A percentile compares a stretch with the other conserved stretches of the same genome.
Conservation (phyloP, 1,140 invertebrate genomes). For the Drosophila bocki region DNA sequence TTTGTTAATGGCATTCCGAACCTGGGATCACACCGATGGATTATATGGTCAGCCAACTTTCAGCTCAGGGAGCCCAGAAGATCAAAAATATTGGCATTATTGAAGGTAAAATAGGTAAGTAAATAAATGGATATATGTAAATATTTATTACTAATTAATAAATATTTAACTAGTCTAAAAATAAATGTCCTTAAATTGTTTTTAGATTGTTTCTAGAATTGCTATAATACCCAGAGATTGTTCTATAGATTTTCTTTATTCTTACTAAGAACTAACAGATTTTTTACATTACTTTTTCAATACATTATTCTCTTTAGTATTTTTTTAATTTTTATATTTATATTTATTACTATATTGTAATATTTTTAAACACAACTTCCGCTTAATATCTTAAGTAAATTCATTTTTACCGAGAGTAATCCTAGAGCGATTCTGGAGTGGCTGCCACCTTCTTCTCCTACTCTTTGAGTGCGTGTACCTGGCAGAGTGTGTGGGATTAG, state of each 20-base stretch:
- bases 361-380: too few relatives aligned
- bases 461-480: constrained; percentile 9
- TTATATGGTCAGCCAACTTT: constrained; percentile 17
- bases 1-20: constrained; percentile 42
- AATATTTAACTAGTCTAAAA: neutral
- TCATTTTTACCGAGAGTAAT: neutral
- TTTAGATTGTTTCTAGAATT: too few relatives aligned
- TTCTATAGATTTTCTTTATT: too few relatives aligned
- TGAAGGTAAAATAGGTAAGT: too few relatives aligned
- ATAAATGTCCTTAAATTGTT: neutral
- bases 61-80: neutral
- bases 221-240: too few relatives aligned
- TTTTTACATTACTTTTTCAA: too few relatives aligned
- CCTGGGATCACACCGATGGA: constrained; percentile 17
- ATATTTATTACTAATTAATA: neutral
- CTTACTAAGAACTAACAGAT: too few relatives aligned
- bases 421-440: constrained; percentile 21
- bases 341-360: too few relatives aligned
- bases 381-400: neutral
- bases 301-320: too few relatives aligned
- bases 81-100: neutral
- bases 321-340: too few relatives aligned
- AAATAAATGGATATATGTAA: too few relatives aligned
- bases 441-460: neutral
- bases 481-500: constrained; percentile 36